Evolutionary conservation across 1,140 invertebrate species (phyloP), one percentile per base, ranked within the genome.

Genomic region (Ectropis grisescens): DNA sequence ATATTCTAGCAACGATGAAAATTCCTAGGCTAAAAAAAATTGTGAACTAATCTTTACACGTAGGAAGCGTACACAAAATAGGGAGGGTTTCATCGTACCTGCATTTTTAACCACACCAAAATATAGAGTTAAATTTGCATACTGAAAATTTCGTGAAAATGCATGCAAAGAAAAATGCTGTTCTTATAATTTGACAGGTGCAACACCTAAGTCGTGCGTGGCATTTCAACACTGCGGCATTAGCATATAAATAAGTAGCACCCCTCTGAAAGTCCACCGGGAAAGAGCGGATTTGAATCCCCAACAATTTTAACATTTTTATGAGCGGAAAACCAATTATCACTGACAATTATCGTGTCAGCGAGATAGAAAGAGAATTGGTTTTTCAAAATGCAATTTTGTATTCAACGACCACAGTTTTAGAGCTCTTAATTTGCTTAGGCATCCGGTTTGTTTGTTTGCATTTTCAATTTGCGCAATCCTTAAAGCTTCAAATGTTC

Each of bases 191-290:
- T 70, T 60, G 42, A 59, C 67, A 72, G 68, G 55, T 71, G 61
- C 59, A n/a, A n/a, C n/a, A 29, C 58, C 58, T 64, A 57, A 67
- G 49, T 44, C 61, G 58, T 68, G 59, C 60, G 53, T 62, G 52
- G 69, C 54, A 62, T 74, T 69, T 59, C 55, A 59, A 56, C 53
- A 35, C 41, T 39, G 50, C 41, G 50, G 48, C 53, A 78, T 74
- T 78, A 65, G 54, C 72, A 78, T 78, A 69, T 78, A 78, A 75
- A 78, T 78, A 78, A 72, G 57, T 47, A 33, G 41, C 48, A 43
- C 49, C 61, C n/a, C 59, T 51, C 57, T 48, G 57, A 54, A 65
- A 58, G 41, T 36, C 31, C 37, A 13, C 13, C 24, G 53, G 43
- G 37, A 56, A 60, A 69, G 53, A 60, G 52, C 54, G 42, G 34